Evolutionary conservation across 2,888 invertebrate species (phyloP).

Genomic region (Portevinia maculata): DNA sequence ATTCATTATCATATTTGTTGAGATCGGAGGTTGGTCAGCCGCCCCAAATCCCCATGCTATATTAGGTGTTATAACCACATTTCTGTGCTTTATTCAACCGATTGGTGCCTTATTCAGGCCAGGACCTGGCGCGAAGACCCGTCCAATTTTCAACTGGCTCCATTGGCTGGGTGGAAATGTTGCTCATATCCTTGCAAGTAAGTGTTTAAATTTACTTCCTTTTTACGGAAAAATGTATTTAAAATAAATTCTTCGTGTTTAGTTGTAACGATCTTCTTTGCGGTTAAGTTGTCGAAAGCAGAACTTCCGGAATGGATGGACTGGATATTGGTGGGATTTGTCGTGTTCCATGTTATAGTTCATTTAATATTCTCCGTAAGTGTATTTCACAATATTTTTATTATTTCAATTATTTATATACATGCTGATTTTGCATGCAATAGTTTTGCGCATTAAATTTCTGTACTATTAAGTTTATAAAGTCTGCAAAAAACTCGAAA

Average conservation of each 20-base stretch:
- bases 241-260: slow-evolving; percentile 78
- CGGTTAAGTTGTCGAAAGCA: slow-evolving; percentile 92
- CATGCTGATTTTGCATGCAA: too few species aligned
- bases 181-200: slow-evolving; percentile 94
- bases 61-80: slow-evolving; percentile 90
- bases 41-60: slow-evolving; percentile 92
- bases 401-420: neutral
- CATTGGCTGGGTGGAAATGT: slow-evolving; percentile 95
- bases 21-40: slow-evolving; percentile 89
- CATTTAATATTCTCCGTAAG: slow-evolving; percentile 93
- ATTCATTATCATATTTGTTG: slow-evolving; percentile 92
- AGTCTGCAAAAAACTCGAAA: too few species aligned
- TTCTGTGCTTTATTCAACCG: slow-evolving; percentile 93
- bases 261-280: slow-evolving; percentile 97
- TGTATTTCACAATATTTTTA: slow-evolving; percentile 48
- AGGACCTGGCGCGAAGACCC: slow-evolving; percentile 90
- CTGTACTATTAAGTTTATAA: too few species aligned
- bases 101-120: slow-evolving; percentile 94
- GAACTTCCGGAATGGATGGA: slow-evolving; percentile 93
- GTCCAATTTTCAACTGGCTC: slow-evolving; percentile 94
- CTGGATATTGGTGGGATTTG: slow-evolving; percentile 94
- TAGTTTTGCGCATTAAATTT: too few species aligned
- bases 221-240: neutral
- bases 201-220: slow-evolving; percentile 78
- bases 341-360: slow-evolving; percentile 93